Base-by-base conservation (phyloP, 2,888 invertebrate species). In the Eilema griseolum region DNA sequence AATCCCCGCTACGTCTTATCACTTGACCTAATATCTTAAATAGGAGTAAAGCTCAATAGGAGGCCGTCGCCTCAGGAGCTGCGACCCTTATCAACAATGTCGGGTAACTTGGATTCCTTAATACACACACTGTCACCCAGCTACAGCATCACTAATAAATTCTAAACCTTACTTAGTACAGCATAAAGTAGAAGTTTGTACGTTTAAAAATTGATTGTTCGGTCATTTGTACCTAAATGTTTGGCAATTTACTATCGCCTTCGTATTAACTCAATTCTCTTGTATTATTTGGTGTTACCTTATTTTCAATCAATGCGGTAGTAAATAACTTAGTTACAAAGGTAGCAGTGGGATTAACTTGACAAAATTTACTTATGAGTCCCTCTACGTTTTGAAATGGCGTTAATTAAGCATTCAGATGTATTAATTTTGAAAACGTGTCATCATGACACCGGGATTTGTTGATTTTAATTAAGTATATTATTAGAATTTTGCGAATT, bases 11-110 rank as follows among this genome's bases (percentile, higher is more conserved):
- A 41, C 28, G 57, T 79, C 84, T 77, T 79, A 46, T 79, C 68
- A 75, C 82, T 88, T 88, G 79, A 33, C 73, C 84, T 83, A 76
- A 71, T 74, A 71, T 79, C 81, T 84, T 84, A 88, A 89, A 87
- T 86, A 87, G 86, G 79, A 90, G 88, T 87, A 88, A 90, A 89
- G 88, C 86, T 89, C 89, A 89, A 90, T 90, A 90, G 89, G 86
- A 88, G 87, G 84, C 89, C 86, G 88, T 89, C 88, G 90, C 91
- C 92, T 90, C 89, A 90, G 90, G 90, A 91, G 84, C 89, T 88
- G 88, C 85, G 90, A 93, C 94, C 94, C 93, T 93, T 93, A 93
- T 93, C 93, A 94, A 92, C 92, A 89, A 87, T 87, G 89, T 88
- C 88, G 88, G 83, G 86, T 87, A 87, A 88, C 90, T 91, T 82